These are phyloP conservation scores for Rana temporaria DNA, from an alignment of 2,113 vertebrate genomes.

Conservation along the genomic window DNA sequence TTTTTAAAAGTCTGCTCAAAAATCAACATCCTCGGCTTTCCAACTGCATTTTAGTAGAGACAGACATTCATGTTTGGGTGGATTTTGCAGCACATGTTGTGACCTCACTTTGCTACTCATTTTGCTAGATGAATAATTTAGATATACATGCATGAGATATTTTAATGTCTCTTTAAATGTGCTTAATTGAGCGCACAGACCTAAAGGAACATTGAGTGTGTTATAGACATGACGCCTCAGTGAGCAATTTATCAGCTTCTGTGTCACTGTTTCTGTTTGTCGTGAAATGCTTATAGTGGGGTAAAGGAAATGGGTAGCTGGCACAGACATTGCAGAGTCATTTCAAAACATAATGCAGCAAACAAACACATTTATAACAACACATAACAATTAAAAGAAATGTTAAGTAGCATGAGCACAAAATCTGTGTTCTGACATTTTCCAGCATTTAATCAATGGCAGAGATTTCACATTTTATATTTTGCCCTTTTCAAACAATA, in stretches of 20 bases:
- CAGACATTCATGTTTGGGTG: neutral
- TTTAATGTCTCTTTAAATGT: slow-evolving; percentile 34
- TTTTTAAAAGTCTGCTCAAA: neutral
- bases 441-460: too few relatives aligned
- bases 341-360: too few relatives aligned
- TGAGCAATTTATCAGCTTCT: slow-evolving; percentile 18
- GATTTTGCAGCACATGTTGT: neutral
- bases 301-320: neutral
- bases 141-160: slow-evolving; percentile 21
- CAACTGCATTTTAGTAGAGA: neutral
- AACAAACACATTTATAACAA: too few relatives aligned
- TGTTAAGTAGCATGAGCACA: too few relatives aligned
- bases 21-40: neutral
- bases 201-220: slow-evolving; percentile 14
- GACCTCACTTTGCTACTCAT: neutral
- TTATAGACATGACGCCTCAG: slow-evolving; percentile 22
- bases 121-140: slow-evolving; percentile 41
- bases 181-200: slow-evolving; percentile 42
- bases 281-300: neutral
- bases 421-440: too few relatives aligned
- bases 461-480: too few relatives aligned
- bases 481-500: too few relatives aligned
- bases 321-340: neutral
- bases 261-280: slow-evolving; percentile 17
- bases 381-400: too few relatives aligned